Base-by-base conservation (phyloP, 1,140 invertebrate species). In the Drepana arcuata region DNA sequence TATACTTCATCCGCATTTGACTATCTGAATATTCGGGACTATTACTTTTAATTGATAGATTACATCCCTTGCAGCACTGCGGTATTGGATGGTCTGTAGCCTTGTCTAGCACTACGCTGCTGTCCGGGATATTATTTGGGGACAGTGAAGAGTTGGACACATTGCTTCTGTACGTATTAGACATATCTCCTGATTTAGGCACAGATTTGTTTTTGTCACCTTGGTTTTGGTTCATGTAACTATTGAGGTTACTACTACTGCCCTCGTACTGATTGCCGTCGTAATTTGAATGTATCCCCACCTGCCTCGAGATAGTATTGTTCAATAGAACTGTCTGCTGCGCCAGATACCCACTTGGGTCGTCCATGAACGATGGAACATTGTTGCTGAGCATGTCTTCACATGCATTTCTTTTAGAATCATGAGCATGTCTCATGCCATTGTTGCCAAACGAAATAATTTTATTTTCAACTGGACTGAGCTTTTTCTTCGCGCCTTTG, bases 331-430 rank as follows among this genome's bases (percentile, higher is more conserved):
- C 92, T 1, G 93, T 95, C 62, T 95, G 93, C 58, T 95, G 93
- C 2, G 93, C 91, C 35, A 96, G 77, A 81, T 95, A 96, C 2
- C 92, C 94, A 62, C 90, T 94, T 0, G 94, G 93, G 75, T 96
- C 94, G 49, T 96, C 94, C 84, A 95, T 89, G 58, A 95, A 95
- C 1, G 83, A 85, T 7, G 81, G 83, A 12, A 79, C 67, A 41
- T 63, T 65, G 36, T 69, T 70, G 39, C 47, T 55, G 2, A 61
- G 34, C 2, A 62, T 48, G 23, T 78, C 74, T 33, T 77, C 77
- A 46, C 50, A 56, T 10, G 41, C 27, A 43, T 57, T 67, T 14
- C 46, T 45, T 60, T 82, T 82, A 6, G 31, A 6, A 34, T 80
- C 73, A 35, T 69, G 64, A 5, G 77, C 32, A 12, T 66, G 52